These are phyloP conservation scores for Anoncus sp. DNA, from an alignment of 2,888 invertebrate genomes.

Conservation along the genomic window DNA sequence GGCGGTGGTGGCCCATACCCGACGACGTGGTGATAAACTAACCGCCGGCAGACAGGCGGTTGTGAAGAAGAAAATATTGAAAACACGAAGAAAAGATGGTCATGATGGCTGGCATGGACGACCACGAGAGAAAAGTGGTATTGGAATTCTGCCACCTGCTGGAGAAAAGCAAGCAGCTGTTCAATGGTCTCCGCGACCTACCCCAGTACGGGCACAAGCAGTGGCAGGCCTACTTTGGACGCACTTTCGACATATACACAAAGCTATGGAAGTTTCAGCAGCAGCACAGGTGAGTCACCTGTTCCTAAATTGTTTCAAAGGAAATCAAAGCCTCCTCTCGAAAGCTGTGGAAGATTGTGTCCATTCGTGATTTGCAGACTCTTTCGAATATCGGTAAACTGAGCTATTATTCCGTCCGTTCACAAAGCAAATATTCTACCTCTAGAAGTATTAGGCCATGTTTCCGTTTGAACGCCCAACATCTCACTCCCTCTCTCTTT, in stretches of 20 bases:
- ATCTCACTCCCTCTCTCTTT: background rate
- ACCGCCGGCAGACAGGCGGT: slow-evolving; percentile 63
- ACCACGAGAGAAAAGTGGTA: slow-evolving; percentile 95
- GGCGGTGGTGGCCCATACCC: slow-evolving; percentile 57
- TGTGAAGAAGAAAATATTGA: slow-evolving; percentile 54
- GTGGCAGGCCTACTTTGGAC: slow-evolving; percentile 98
- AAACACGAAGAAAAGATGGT: slow-evolving; percentile 85
- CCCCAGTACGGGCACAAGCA: slow-evolving; percentile 99
- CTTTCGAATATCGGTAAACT: slow-evolving; percentile 9
- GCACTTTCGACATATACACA: slow-evolving; percentile 98
- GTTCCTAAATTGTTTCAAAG: background rate
- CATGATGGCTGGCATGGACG: slow-evolving; percentile 92
- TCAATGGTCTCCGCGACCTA: slow-evolving; percentile 98
- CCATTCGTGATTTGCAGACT: background rate
- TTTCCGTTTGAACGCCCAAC: slow-evolving; percentile 8
- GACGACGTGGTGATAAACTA: slow-evolving; percentile 60
- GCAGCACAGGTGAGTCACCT: slow-evolving; percentile 89
- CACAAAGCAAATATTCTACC: slow-evolving; percentile 31
- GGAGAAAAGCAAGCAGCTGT: slow-evolving; percentile 98
- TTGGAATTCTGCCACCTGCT: slow-evolving; percentile 98
- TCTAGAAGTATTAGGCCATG: slow-evolving; percentile 2
- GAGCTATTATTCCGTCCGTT: slow-evolving; percentile 13
- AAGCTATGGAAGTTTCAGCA: slow-evolving; percentile 99
- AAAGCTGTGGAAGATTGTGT: background rate
- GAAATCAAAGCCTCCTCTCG: background rate